phyloP scores from a whole-genome alignment of 2,888 invertebrate species.

The Elegia similella region DNA sequence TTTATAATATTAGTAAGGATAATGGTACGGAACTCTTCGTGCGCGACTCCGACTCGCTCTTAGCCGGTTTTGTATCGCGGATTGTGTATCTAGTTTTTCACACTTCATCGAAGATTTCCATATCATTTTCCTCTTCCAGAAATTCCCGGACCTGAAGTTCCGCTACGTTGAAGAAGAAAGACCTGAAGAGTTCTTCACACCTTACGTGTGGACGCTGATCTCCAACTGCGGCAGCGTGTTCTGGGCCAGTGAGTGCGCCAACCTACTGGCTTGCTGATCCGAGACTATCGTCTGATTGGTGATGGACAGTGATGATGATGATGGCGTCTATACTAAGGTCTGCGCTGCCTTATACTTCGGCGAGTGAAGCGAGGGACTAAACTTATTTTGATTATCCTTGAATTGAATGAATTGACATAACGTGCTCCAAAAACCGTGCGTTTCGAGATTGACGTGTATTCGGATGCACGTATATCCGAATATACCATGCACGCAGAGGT shows the following conservation, averaged over 20 bases:
- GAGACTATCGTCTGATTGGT: not conserved
- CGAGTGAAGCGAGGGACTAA: not conserved
- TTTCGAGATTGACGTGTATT: too few relatives aligned
- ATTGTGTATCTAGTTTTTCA: too few relatives aligned
- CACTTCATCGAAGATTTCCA: too few relatives aligned
- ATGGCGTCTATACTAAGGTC: not conserved
- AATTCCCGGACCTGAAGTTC: slow-evolving; percentile 99
- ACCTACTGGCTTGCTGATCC: slow-evolving; percentile 58
- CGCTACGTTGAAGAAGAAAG: slow-evolving; percentile 99
- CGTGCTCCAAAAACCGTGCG: too few relatives aligned
- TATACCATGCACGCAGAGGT: too few relatives aligned
- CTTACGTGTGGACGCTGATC: slow-evolving; percentile 98
- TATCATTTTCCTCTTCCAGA: slow-evolving; percentile 80
- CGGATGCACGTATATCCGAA: too few relatives aligned
- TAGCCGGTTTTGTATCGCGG: too few relatives aligned
- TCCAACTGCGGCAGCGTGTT: slow-evolving; percentile 79
- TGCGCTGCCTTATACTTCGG: not conserved
- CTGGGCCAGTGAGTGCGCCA: slow-evolving; percentile 74
- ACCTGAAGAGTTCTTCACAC: slow-evolving; percentile 99
- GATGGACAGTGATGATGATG: not conserved
- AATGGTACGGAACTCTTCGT: too few relatives aligned
- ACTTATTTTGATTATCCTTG: too few relatives aligned
- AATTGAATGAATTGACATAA: too few relatives aligned
- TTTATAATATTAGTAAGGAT: too few relatives aligned
- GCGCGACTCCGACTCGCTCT: too few relatives aligned